These are phyloP conservation scores for Pipistrellus pygmaeus DNA, from an alignment of 2,797 vertebrate genomes.

Conservation along the genomic window DNA sequence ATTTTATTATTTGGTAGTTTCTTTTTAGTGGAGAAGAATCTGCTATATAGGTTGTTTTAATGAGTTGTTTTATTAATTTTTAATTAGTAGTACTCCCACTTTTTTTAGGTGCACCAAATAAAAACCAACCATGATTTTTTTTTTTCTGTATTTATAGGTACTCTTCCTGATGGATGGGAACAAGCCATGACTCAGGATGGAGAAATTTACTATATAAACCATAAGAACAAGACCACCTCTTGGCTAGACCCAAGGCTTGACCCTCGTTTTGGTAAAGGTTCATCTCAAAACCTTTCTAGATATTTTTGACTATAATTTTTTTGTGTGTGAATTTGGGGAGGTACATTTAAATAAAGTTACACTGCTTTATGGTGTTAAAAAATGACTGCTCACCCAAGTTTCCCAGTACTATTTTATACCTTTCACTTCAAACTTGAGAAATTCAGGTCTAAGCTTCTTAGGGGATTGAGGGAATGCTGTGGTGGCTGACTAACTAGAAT, in stretches of 20 bases:
- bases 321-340: constrained; percentile 50
- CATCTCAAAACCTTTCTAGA: constrained; percentile 86
- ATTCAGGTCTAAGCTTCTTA: neutral
- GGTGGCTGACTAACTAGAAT: neutral
- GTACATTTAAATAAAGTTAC: constrained; percentile 48
- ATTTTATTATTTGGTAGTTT: constrained; percentile 59
- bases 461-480: neutral
- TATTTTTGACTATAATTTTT: constrained; percentile 76
- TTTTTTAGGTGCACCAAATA: constrained; percentile 82
- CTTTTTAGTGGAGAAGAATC: constrained; percentile 47
- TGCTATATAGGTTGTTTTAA: constrained; percentile 72
- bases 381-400: constrained; percentile 37
- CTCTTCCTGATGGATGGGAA: constrained; percentile 99
- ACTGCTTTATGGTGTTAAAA: constrained; percentile 30
- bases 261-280: constrained; percentile 96
- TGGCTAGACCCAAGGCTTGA: constrained; percentile 99
- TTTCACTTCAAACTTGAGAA: constrained; percentile 54
- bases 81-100: constrained; percentile 64
- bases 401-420: constrained; percentile 11
- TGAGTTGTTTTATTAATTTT: constrained; percentile 82
- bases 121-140: constrained; percentile 86
- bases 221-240: constrained; percentile 99
- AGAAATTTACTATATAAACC: constrained; percentile 99
- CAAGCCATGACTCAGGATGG: constrained; percentile 98
- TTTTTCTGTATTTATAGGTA: constrained; percentile 92